Conservation (phyloP, 2,113 vertebrate genomes). For the Hemicordylus capensis region DNA sequence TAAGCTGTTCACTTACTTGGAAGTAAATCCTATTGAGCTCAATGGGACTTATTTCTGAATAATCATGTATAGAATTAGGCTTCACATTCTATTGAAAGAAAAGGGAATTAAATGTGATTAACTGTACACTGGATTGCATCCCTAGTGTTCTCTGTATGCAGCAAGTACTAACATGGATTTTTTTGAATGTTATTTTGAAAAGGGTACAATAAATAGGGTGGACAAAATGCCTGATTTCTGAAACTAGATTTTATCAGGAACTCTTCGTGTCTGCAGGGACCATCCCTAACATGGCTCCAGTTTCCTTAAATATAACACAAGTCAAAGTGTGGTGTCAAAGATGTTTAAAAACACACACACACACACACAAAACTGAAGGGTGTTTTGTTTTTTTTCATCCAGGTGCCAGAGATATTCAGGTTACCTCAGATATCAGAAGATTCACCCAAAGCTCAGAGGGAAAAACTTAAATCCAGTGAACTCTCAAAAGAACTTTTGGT, state of each 20-base stretch:
- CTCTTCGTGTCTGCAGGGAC: not conserved
- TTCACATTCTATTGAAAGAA: not conserved
- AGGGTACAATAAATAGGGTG: not conserved
- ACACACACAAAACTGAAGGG: not conserved
- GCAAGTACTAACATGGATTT: not conserved
- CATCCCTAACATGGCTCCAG: not conserved
- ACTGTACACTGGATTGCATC: not conserved
- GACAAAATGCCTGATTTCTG: not conserved
- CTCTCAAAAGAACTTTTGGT: constrained; percentile 43
- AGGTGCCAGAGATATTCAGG: constrained; percentile 37
- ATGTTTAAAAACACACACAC: not conserved
- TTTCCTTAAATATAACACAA: not conserved
- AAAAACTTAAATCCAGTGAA: constrained; percentile 33
- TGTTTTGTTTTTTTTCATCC: constrained; percentile 30
- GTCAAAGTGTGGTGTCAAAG: not conserved
- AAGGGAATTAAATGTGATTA: not conserved
- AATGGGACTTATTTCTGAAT: not conserved
- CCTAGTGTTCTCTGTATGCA: constrained; percentile 19
- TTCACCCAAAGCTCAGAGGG: constrained; percentile 12
- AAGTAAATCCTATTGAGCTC: not conserved
- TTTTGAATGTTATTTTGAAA: not conserved
- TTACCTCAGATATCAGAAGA: constrained; percentile 37
- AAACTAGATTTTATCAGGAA: not conserved
- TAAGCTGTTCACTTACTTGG: not conserved
- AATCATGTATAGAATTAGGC: not conserved